Evolutionary conservation across 92 coral and sea anemone species (phyloP).

Genomic region (Zoanthus sociatus): DNA sequence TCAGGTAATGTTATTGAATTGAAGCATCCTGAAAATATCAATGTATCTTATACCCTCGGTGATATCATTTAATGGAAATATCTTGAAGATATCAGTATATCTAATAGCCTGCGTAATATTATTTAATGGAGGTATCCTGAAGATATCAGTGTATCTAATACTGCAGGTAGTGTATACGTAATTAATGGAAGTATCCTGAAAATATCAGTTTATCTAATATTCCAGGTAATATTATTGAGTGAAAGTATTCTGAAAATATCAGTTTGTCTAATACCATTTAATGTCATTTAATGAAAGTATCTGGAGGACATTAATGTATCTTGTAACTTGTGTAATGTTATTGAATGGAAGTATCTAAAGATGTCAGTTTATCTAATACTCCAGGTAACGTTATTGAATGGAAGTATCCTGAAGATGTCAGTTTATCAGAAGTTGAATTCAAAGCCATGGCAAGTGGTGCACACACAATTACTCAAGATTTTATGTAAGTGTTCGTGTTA

Average conservation of each 20-base stretch:
- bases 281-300: too few relatives aligned
- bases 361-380: too few relatives aligned
- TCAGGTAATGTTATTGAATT: constrained; percentile 94
- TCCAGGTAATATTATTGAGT: constrained; percentile 70
- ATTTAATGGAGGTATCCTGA: constrained; percentile 51
- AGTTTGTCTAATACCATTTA: too few relatives aligned
- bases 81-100: too few relatives aligned
- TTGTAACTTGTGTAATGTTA: constrained; percentile 59
- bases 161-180: constrained; percentile 72
- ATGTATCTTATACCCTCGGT: constrained; percentile 64
- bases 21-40: constrained; percentile 84
- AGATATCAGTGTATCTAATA: constrained; percentile 66
- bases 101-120: too few relatives aligned
- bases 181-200: constrained; percentile 92
- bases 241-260: too few relatives aligned
- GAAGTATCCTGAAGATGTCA: constrained; percentile 85
- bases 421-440: constrained; percentile 93
- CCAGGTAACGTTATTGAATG: constrained; percentile 95
- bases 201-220: constrained; percentile 61
- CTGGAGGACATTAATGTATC: too few relatives aligned
- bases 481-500: constrained; percentile 78
- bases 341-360: constrained; percentile 91
- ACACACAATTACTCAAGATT: constrained; percentile 91
- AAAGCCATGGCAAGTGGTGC: constrained; percentile 99
- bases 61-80: constrained; percentile 47